These are phyloP conservation scores for Drosophila sp. DNA, from an alignment of 1,140 invertebrate genomes.

Conservation along the genomic window DNA sequence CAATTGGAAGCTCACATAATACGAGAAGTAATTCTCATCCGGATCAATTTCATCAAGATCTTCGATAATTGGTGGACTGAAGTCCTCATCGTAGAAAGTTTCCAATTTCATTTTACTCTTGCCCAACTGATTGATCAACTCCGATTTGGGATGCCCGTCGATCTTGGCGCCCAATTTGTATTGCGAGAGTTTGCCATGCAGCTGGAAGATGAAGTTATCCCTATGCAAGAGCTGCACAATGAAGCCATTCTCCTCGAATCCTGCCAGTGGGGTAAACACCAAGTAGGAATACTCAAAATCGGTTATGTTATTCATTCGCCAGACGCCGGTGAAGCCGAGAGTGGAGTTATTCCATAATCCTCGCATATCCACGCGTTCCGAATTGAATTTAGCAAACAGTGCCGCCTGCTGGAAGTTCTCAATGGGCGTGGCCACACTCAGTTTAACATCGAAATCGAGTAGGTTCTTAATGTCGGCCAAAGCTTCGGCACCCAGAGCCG, in stretches of 20 bases:
- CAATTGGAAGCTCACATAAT: constrained; percentile 85
- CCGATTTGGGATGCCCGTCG: constrained; percentile 84
- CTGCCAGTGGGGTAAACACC: constrained; percentile 89
- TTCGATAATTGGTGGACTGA: constrained; percentile 49
- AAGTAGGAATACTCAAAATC: constrained; percentile 91
- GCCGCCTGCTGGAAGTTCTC: constrained; percentile 87
- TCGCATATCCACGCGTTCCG: constrained; percentile 86
- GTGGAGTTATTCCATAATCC: constrained; percentile 89
- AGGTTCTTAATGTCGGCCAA: constrained; percentile 85
- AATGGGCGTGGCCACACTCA: constrained; percentile 89
- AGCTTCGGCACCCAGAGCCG: constrained; percentile 88
- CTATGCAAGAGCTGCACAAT: constrained; percentile 86
- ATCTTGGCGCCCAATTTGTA: constrained; percentile 85
- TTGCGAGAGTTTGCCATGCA: constrained; percentile 87
- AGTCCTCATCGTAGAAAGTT: constrained; percentile 69
- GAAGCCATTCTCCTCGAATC: constrained; percentile 89
- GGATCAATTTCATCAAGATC: constrained; percentile 63
- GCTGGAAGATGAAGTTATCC: constrained; percentile 87
- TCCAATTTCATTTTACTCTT: constrained; percentile 66
- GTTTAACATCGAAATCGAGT: constrained; percentile 88
- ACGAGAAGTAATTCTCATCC: constrained; percentile 84
- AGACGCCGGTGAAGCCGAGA: constrained; percentile 89
- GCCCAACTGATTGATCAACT: constrained; percentile 76
- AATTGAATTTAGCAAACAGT: constrained; percentile 61
- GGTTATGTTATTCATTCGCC: constrained; percentile 87